A percentile compares a stretch with the other conserved stretches of the same genome.
Evolutionary conservation across 2,888 invertebrate species (phyloP).

Genomic region (Cremastinae sp.): DNA sequence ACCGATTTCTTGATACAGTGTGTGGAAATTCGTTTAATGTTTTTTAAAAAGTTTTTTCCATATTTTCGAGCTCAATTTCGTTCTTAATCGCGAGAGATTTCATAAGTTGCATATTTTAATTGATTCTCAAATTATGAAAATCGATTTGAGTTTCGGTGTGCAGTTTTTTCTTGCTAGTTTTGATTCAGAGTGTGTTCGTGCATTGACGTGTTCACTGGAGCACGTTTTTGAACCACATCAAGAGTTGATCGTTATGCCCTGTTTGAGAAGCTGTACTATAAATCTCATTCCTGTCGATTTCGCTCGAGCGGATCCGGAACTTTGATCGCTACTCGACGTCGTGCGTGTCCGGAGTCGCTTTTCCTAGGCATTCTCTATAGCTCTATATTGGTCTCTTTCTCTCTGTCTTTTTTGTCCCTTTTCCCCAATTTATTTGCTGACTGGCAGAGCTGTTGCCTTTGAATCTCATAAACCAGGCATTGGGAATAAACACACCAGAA

Average conservation of each 20-base stretch:
- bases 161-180: not conserved
- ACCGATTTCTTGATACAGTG: too few relatives aligned
- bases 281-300: slow-evolving; percentile 64
- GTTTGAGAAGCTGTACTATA: slow-evolving; percentile 59
- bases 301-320: slow-evolving; percentile 64
- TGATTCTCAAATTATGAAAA: too few relatives aligned
- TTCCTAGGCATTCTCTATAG: slow-evolving; percentile 12
- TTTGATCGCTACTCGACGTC: slow-evolving; percentile 50
- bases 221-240: slow-evolving; percentile 12
- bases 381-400: not conserved
- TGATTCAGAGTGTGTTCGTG: not conserved
- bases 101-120: too few relatives aligned
- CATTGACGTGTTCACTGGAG: not conserved
- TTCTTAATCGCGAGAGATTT: too few relatives aligned
- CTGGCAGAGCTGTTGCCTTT: too few relatives aligned
- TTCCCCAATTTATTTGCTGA: too few relatives aligned
- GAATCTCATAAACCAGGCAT: too few relatives aligned
- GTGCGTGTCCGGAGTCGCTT: slow-evolving; percentile 34
- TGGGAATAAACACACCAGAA: too few relatives aligned
- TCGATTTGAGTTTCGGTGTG: too few relatives aligned
- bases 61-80: too few relatives aligned
- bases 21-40: too few relatives aligned
- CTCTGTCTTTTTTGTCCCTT: not conserved
- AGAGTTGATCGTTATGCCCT: slow-evolving; percentile 52
- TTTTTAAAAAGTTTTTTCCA: too few relatives aligned